These are phyloP conservation scores for Eristalis pertinax DNA, from an alignment of 2,888 invertebrate species.

Conservation along the genomic window DNA sequence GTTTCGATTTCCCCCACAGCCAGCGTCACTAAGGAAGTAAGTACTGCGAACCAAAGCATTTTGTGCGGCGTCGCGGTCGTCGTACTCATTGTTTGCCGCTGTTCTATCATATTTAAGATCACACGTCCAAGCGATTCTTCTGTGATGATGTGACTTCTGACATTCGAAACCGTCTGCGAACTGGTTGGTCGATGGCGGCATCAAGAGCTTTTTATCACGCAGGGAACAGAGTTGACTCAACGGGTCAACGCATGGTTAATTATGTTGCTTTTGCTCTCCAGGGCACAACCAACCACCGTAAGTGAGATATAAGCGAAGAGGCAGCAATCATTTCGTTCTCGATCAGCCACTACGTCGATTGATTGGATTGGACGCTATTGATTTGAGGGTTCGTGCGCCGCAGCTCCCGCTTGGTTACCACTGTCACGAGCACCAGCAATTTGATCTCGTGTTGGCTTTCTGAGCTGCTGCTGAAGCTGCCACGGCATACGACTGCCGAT, in stretches of 20 bases:
- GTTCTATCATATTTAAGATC: not conserved
- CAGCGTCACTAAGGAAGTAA: slow-evolving; percentile 26
- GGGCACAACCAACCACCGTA: slow-evolving; percentile 29
- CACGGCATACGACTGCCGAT: too few species aligned
- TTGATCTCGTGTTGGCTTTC: not conserved
- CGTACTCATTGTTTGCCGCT: slow-evolving; percentile 21
- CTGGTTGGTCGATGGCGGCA: slow-evolving; percentile 77
- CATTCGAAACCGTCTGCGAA: slow-evolving; percentile 74
- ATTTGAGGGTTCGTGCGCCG: not conserved
- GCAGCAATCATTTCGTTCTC: slow-evolving; percentile 14
- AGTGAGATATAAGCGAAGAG: slow-evolving; percentile 20
- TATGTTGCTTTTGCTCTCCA: slow-evolving; percentile 67
- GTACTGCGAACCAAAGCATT: slow-evolving; percentile 18
- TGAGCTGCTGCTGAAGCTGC: not conserved
- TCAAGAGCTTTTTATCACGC: slow-evolving; percentile 79
- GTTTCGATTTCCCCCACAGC: slow-evolving; percentile 12
- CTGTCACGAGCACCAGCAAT: not conserved
- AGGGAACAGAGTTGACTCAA: slow-evolving; percentile 32
- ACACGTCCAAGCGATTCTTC: slow-evolving; percentile 22
- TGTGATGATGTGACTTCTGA: slow-evolving; percentile 61
- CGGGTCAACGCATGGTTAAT: slow-evolving; percentile 69
- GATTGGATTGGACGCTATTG: slow-evolving; percentile 12
- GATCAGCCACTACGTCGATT: slow-evolving; percentile 5
- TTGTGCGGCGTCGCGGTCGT: not conserved
- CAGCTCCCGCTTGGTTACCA: not conserved